phyloP scores from a whole-genome alignment of 2,888 invertebrate genomes.

The Drosophila falleni region DNA sequence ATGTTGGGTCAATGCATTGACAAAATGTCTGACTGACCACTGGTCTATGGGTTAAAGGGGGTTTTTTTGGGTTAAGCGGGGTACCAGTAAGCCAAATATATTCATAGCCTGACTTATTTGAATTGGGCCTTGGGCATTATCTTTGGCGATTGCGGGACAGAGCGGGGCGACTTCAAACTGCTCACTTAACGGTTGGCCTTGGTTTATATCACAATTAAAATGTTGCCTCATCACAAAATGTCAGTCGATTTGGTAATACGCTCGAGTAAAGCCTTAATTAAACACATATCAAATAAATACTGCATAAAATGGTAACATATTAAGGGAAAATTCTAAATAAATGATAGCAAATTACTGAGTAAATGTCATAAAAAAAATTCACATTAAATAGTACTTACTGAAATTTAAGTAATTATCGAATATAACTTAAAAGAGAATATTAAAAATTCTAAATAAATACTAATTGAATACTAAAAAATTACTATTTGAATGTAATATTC shows the following conservation, averaged over 20 bases:
- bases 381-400: too few species aligned
- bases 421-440: neutral
- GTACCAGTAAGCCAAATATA: constrained; percentile 65
- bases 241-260: constrained; percentile 2
- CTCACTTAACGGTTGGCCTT: constrained; percentile 55
- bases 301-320: neutral
- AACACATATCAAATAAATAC: neutral
- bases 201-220: constrained; percentile 73
- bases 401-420: neutral
- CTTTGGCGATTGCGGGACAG: neutral
- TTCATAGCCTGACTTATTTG: constrained; percentile 69
- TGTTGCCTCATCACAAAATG: constrained; percentile 24
- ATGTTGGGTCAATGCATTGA: constrained; percentile 76
- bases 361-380: neutral
- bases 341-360: neutral
- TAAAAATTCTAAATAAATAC: neutral
- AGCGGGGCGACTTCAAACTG: constrained; percentile 28
- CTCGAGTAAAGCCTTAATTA: neutral
- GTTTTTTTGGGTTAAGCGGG: neutral
- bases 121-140: constrained; percentile 32
- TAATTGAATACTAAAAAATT: neutral
- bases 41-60: neutral
- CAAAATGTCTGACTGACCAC: constrained; percentile 49
- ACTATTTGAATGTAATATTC: too few species aligned
- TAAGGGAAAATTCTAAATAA: too few species aligned